Evolutionary conservation across 2,888 invertebrate species (phyloP).

Genomic region (Hecatera dysodea): DNA sequence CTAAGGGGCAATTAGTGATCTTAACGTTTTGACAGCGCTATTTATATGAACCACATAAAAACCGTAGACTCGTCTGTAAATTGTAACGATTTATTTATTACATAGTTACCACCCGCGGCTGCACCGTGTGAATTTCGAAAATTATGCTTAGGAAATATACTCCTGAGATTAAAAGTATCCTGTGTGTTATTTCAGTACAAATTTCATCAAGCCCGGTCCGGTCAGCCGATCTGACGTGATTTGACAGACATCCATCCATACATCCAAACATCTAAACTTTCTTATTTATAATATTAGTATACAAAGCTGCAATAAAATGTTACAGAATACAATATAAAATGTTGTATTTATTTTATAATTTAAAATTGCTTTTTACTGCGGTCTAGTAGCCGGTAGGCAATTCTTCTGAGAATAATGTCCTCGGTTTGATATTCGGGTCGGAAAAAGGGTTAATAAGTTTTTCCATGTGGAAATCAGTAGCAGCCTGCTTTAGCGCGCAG

Average conservation of each 20-base stretch:
- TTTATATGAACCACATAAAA: constrained; percentile 36
- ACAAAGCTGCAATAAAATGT: constrained; percentile 2
- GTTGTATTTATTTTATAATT: not conserved
- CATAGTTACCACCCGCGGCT: too few species aligned
- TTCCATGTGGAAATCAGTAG: not conserved
- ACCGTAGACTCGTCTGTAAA: constrained; percentile 19
- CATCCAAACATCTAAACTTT: too few species aligned
- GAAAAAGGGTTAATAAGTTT: not conserved
- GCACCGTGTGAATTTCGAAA: too few species aligned
- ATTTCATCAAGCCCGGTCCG: too few species aligned
- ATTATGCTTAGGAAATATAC: too few species aligned
- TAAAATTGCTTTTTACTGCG: not conserved
- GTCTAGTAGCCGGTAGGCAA: not conserved
- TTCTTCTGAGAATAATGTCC: not conserved
- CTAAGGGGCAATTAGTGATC: constrained; percentile 39
- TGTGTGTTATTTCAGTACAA: too few species aligned
- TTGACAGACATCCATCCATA: too few species aligned
- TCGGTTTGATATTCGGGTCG: not conserved
- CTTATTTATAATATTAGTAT: too few species aligned
- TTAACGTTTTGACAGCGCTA: constrained; percentile 28
- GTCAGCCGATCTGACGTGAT: too few species aligned
- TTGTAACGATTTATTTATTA: constrained; percentile 22
- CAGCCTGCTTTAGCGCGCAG: too few species aligned
- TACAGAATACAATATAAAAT: constrained; percentile 9
- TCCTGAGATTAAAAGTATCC: too few species aligned